Evolutionary conservation across 2,113 vertebrate genomes (phyloP).

Genomic region (Pipa parva): DNA sequence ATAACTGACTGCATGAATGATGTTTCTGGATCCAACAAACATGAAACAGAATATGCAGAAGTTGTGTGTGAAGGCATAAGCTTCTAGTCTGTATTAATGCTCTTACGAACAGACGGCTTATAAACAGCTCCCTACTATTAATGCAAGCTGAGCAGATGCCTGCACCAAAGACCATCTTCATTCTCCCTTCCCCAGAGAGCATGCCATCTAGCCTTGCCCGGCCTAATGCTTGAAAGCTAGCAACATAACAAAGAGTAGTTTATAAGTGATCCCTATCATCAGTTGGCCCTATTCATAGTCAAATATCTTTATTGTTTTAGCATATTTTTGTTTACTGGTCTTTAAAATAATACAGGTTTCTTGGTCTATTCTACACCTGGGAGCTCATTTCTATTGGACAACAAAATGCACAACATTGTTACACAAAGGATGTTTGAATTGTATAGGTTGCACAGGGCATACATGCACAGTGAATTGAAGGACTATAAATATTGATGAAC

Average conservation of each 20-base stretch:
- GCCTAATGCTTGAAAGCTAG: neutral
- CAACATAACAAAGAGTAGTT: neutral
- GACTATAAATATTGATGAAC: too few relatives aligned
- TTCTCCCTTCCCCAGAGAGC: conserved; percentile 16
- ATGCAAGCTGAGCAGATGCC: conserved; percentile 33
- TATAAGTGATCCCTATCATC: neutral
- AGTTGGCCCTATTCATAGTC: neutral
- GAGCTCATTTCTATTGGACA: too few relatives aligned
- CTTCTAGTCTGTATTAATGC: neutral
- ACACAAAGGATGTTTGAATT: too few relatives aligned
- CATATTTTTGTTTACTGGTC: neutral
- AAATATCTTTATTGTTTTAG: neutral
- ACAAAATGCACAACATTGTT: too few relatives aligned
- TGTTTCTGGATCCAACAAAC: conserved; percentile 12
- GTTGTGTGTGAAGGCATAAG: neutral
- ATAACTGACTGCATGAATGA: conserved; percentile 15
- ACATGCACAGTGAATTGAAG: too few relatives aligned
- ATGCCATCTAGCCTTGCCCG: conserved; percentile 14
- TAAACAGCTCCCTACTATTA: conserved; percentile 18
- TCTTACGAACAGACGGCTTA: conserved; percentile 18
- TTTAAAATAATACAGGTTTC: too few relatives aligned
- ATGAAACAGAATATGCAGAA: conserved; percentile 6
- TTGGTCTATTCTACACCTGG: too few relatives aligned
- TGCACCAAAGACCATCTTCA: conserved; percentile 30
- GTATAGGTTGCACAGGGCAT: too few relatives aligned